Evolutionary conservation across 2,888 invertebrate species (phyloP), one percentile per base, ranked within the genome.

Genomic region (Petrolisthes manimaculis): DNA sequence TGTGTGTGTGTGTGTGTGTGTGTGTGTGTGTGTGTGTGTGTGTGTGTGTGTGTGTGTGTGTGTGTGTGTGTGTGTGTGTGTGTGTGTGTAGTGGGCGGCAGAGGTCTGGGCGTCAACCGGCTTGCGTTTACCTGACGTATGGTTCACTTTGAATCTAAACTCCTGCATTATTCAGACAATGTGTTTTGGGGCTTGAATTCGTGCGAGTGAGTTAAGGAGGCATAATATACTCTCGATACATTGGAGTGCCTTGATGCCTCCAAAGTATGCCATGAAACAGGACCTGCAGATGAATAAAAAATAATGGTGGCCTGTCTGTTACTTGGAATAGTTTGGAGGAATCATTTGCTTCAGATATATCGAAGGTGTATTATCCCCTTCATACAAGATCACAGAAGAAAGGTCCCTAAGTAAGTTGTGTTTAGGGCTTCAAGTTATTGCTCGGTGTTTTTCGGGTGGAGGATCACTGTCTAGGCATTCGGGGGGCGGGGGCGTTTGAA

Each of bases 141-240:
- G 83, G 56, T 51, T 75, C 83, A 86, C 86, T 86, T 82, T 86
- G 86, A 86, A 86, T 86, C 86, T 86, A 86, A 86, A 86, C 77
- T 78, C 83, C n/a, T 56, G 79, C 77, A 86, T 86, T 86, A 86
- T 74, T 71, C 77, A 77, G 61, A 37, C 75, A 86, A 37, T 86
- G 83, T 83, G 21, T 61, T 61, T 9, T 9, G 9, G 61, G 56
- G 82, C 81, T 75, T 86, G 75, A 83, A 86, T 69, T 77, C 67
- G 86, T 69, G 21, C 78, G 83, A 81, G 74, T 53, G 67, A 24
- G 9, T 14, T 86, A 54, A 69, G 37, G 37, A 37, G 37, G 37
- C 2, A 37, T 37, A 37, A 37, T 37, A 37, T 37, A 37, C 37
- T 37, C 37, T 37, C 2, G 37, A 2, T 37, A 37, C 37, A 37